These are phyloP conservation scores for Liasis olivaceus DNA, from an alignment of 2,797 vertebrate genomes.

Conservation along the genomic window DNA sequence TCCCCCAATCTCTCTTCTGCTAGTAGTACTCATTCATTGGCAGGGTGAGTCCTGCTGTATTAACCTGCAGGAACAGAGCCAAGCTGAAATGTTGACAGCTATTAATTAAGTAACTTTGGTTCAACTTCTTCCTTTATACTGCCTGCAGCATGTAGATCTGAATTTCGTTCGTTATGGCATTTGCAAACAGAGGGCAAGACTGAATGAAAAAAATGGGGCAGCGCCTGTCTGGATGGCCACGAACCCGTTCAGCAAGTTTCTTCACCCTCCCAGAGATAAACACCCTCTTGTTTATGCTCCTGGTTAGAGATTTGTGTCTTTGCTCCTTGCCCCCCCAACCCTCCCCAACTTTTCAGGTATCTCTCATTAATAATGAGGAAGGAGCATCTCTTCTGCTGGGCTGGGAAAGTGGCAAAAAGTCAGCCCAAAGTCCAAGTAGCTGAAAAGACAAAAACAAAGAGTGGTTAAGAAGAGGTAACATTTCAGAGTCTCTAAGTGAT, in stretches of 20 bases:
- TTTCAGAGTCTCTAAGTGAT: constrained; percentile 70
- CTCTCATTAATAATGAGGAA: constrained; percentile 53
- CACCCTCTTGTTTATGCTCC: background rate
- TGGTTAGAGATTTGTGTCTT: background rate
- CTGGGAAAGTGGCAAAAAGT: constrained; percentile 74
- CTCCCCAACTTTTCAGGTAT: background rate
- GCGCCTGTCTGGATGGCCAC: background rate
- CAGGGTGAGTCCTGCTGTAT: background rate
- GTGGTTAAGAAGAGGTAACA: constrained; percentile 62
- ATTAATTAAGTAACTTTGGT: background rate
- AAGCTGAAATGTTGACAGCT: background rate
- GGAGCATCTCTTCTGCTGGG: constrained; percentile 53
- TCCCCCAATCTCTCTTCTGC: too few relatives aligned
- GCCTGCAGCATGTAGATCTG: too few relatives aligned
- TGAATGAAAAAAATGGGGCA: background rate
- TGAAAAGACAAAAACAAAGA: constrained; percentile 68
- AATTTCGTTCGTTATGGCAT: background rate
- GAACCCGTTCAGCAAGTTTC: background rate
- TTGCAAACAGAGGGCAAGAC: background rate
- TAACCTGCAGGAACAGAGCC: background rate
- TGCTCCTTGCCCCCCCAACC: background rate
- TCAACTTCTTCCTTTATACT: background rate
- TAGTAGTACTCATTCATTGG: background rate
- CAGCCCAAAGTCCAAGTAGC: constrained; percentile 61
- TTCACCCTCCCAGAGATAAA: background rate